These are phyloP conservation scores for Cataglyphis rosenhaueri DNA, from an alignment of 2,888 invertebrate species.

Conservation along the genomic window DNA sequence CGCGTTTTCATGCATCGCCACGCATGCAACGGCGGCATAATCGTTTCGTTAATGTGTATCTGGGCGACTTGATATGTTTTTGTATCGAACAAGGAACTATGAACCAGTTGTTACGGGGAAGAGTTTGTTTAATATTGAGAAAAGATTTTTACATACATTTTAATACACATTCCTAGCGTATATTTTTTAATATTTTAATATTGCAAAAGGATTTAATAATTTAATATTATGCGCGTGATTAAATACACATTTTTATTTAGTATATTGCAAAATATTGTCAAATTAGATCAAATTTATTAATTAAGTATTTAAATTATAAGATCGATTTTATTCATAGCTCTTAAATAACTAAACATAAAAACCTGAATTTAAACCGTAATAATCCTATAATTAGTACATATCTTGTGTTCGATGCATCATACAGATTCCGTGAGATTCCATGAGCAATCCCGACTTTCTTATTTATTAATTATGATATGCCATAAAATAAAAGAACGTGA, in stretches of 20 bases:
- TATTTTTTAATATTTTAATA: constrained; percentile 1
- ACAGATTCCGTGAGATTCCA: constrained; percentile 53
- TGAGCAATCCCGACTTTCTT: constrained; percentile 56
- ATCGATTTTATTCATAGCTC: constrained; percentile 21
- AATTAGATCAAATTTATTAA: not conserved
- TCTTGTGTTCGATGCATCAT: constrained; percentile 40
- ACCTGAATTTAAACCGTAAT: constrained; percentile 16
- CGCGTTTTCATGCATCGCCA: constrained; percentile 37
- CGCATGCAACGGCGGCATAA: constrained; percentile 32
- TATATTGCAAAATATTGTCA: not conserved
- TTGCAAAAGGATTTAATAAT: not conserved
- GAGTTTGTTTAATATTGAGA: not conserved
- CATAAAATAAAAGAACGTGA: constrained; percentile 12
- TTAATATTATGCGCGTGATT: not conserved
- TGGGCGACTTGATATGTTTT: constrained; percentile 22
- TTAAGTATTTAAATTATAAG: not conserved
- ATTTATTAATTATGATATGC: constrained; percentile 67
- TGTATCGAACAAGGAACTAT: not conserved
- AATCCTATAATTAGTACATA: constrained; percentile 29
- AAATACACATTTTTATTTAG: not conserved
- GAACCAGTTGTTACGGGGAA: not conserved
- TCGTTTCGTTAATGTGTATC: constrained; percentile 35
- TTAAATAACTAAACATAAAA: not conserved
- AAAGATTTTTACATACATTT: not conserved
- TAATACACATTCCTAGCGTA: not conserved